phyloP scores from a whole-genome alignment of 1,140 invertebrate species.

The Sitodiplosis mosellana region DNA sequence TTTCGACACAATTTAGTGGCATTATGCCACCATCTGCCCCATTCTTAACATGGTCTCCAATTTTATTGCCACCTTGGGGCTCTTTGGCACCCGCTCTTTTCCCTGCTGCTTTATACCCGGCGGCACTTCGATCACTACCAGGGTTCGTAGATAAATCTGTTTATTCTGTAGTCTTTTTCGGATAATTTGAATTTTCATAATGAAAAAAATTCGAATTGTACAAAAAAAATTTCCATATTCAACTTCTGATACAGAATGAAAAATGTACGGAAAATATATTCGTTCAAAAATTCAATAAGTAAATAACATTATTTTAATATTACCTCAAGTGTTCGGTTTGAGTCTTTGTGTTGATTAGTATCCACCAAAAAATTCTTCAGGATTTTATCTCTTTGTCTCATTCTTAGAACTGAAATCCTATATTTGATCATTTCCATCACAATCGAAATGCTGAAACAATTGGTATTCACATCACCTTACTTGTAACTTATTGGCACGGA shows the following conservation, averaged over 20 bases:
- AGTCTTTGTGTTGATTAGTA: too few species aligned
- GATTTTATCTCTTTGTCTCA: too few species aligned
- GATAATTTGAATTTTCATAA: neutral
- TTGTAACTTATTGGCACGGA: too few species aligned
- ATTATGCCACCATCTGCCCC: constrained; percentile 24
- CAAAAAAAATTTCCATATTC: neutral
- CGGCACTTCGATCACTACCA: constrained; percentile 25
- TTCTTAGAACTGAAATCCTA: too few species aligned
- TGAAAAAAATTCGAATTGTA: neutral
- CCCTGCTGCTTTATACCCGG: constrained; percentile 31
- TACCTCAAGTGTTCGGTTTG: too few species aligned
- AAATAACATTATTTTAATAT: too few species aligned
- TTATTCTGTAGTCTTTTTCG: neutral
- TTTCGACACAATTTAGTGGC: neutral
- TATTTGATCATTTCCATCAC: too few species aligned
- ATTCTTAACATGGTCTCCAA: constrained; percentile 34
- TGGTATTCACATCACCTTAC: too few species aligned
- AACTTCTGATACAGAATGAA: neutral
- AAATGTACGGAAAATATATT: too few species aligned
- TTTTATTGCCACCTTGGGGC: constrained; percentile 33
- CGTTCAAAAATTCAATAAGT: too few species aligned
- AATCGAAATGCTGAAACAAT: too few species aligned
- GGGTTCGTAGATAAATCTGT: neutral
- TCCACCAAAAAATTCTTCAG: too few species aligned
- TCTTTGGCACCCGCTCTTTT: constrained; percentile 32